Base-by-base conservation (phyloP, 2,888 invertebrate species). In the Acanthococcus lagerstroemiae region DNA sequence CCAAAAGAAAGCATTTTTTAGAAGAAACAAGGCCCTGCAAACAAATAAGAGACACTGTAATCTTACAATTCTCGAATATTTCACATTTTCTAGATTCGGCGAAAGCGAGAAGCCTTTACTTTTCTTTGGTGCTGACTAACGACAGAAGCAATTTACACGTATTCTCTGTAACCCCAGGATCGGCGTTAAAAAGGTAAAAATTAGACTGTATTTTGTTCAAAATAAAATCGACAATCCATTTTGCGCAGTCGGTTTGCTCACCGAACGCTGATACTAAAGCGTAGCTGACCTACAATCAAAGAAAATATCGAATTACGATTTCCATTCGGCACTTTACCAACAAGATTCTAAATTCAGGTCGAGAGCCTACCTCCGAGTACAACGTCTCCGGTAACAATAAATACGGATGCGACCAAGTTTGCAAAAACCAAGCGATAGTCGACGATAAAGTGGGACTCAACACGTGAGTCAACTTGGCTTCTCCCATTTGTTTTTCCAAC, bases 401-500 rank as follows among this genome's bases (percentile, higher is more conserved):
- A 74, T 79, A 92, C 74, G 71, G 77, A 52, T 69, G 72, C 55
- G 86, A 83, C 87, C 88, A 91, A 70, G 86, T 82, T 72, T 84
- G 83, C 54, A 92, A 78, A 72, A 89, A 85, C 89, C 90, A 91
- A 71, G 88, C 84, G 54, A 86, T 78, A 0, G 86, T 86, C 50
- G 84, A 83, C 1, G 85, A 85, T 1, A 91, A 82, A 75, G 90
- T 88, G 0, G 90, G 90, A 74, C 90, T 90, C 71, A 90, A 81
- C 69, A 83, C 79, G 69, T 80, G 80, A 5, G 69, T 78, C 68
- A 88, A 78, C 67, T 85, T 85, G 0, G 85, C 85, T 67, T 84
- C 83, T 22, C 86, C 78, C 0, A 87, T 85, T 1, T 84, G 83
- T 69, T 84, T 84, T 74, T 91, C 88, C 71, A 89, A 83, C 58